Evolutionary conservation across 2,888 invertebrate genomes (phyloP).

Genomic region (Lithophane socia): DNA sequence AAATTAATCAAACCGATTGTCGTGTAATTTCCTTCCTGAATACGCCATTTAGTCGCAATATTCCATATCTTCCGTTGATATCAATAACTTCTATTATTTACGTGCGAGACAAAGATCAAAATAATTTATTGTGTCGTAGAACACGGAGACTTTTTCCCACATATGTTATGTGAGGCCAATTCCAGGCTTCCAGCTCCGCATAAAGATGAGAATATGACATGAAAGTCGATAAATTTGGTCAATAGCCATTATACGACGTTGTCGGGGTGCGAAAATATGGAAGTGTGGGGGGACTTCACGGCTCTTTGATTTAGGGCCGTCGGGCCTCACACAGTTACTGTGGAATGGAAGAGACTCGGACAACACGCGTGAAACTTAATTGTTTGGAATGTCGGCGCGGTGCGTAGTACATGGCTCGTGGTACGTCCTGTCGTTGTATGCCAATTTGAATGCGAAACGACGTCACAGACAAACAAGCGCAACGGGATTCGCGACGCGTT

Average conservation of each 20-base stretch:
- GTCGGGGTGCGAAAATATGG: constrained; percentile 89
- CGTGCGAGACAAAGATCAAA: constrained; percentile 74
- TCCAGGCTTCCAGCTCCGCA: constrained; percentile 78
- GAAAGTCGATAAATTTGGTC: constrained; percentile 89
- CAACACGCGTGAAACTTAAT: constrained; percentile 61
- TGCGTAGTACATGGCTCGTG: constrained; percentile 46
- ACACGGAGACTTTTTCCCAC: constrained; percentile 73
- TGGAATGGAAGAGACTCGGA: constrained; percentile 73
- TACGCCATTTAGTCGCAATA: constrained; percentile 51
- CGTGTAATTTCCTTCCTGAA: constrained; percentile 52
- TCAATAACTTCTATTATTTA: constrained; percentile 72
- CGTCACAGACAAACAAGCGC: constrained; percentile 61
- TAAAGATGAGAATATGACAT: constrained; percentile 88
- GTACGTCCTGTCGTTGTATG: constrained; percentile 60
- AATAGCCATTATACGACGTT: constrained; percentile 89
- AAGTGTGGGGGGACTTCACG: constrained; percentile 84
- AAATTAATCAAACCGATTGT: constrained; percentile 53
- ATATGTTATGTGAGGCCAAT: constrained; percentile 81
- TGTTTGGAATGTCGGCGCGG: constrained; percentile 60
- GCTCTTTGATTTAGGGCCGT: constrained; percentile 87
- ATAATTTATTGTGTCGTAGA: constrained; percentile 77
- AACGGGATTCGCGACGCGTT: constrained; percentile 45
- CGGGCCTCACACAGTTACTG: constrained; percentile 68
- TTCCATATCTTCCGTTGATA: constrained; percentile 58
- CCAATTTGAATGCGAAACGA: constrained; percentile 65